A percentile compares a stretch with the other conserved stretches of the same genome.
These are phyloP conservation scores for Diadophis punctatus DNA, from an alignment of 2,113 vertebrate species.

Conservation along the genomic window DNA sequence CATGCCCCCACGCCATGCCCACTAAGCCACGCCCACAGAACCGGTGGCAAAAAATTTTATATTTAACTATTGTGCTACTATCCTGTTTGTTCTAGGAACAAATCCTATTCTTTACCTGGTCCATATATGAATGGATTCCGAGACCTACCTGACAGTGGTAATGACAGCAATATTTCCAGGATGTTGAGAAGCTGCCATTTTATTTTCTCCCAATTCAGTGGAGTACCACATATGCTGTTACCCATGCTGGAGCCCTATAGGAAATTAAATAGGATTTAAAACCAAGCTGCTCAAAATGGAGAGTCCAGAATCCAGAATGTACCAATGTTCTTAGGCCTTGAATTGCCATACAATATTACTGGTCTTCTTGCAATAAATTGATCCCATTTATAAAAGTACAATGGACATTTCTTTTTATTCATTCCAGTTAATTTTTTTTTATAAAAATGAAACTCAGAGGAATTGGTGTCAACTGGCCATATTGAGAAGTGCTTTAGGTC, in stretches of 20 bases:
- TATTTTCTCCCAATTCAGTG: background rate
- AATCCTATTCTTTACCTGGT: background rate
- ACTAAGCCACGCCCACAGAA: no score
- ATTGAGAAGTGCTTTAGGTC: background rate
- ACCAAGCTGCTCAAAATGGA: background rate
- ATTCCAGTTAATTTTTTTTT: background rate
- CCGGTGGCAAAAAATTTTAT: no score
- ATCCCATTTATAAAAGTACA: background rate
- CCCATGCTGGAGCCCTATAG: background rate
- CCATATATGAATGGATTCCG: background rate
- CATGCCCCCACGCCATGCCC: no score
- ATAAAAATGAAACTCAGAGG: background rate
- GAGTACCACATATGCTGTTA: background rate
- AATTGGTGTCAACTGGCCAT: background rate
- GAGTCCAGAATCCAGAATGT: background rate
- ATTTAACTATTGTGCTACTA: no score
- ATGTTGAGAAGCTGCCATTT: background rate
- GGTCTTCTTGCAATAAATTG: background rate
- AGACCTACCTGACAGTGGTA: background rate
- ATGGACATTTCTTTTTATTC: background rate
- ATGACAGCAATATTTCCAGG: background rate
- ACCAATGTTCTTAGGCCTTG: background rate
- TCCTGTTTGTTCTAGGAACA: conserved; percentile 13
- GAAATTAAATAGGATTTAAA: background rate
- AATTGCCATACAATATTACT: background rate